Evolutionary conservation across 2,113 vertebrate species (phyloP), one percentile per base, ranked within the genome.

Genomic region (Rhynchopsitta pachyrhyncha): DNA sequence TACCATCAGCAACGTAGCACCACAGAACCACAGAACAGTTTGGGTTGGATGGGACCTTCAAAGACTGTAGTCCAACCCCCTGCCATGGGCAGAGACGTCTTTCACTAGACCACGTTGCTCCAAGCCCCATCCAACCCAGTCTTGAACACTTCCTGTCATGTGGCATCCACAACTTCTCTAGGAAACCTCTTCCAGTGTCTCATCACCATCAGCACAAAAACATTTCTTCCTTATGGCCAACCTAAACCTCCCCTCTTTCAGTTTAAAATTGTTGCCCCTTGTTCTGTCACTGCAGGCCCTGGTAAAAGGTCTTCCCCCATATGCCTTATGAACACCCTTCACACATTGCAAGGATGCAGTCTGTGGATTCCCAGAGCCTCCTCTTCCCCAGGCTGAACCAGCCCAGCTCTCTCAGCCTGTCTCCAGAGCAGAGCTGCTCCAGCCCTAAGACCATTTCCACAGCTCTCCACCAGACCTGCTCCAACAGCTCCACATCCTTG

Each of bases 241-340:
- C 4, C 60, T 49, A 25, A 2, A 42, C 10, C 37, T 23, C 25
- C 6, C 18, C 28, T 33, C 28, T 55, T 57, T 25, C 19, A 52
- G 29, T 10, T 41, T 50, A 57, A 68, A 79, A 35, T 7, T 17
- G 18, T 33, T 59, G 1, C 15, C 11, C 44, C 13, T 42, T n/a
- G 23, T 24, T 37, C 77, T 28, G 1, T 0, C 33, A 4, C n/a
- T 31, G 13, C n/a, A 79, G 37, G 7, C 6, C 13, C 7, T 25
- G 13, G 28, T 57, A 17, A n/a, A 3, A 17, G 50, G 5, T 28
- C 60, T 52, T 13, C 52, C 47, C 68, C 17, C 59, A 85, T 29
- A 41, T 68, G 50, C 33, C 41, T 33, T 20, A 2, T 17, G n/a
- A 22, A 50, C 15, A 11, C 14, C 22, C 16, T 76, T 37, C 4